Percentiles rank a stretch among this genome's conserved stretches.
Conservation (phyloP, 1,140 invertebrate species). For the Euwallacea similis region DNA sequence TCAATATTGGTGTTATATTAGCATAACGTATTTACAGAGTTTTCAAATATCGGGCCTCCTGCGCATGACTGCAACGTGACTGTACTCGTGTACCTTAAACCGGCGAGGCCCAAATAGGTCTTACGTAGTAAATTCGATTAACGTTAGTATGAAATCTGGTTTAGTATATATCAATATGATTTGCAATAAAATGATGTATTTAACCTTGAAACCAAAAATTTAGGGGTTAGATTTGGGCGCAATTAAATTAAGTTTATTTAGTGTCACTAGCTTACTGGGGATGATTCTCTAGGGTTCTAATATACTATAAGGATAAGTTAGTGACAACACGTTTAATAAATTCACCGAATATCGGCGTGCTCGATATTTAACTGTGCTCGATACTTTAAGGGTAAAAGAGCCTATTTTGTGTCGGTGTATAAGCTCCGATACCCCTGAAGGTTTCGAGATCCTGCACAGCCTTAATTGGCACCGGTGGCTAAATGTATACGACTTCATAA, state of each 20-base stretch:
- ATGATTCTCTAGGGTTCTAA: no score
- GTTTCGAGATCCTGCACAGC: slow-evolving; percentile 46
- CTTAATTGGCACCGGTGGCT: slow-evolving; percentile 47
- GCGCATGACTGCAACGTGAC: no score
- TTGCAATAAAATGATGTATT: no score
- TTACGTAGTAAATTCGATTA: no score
- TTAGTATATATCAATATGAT: no score
- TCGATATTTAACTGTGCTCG: not conserved
- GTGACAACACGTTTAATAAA: not conserved
- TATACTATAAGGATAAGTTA: not conserved
- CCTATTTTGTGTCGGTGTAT: slow-evolving; percentile 20
- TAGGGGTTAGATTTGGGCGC: slow-evolving; percentile 36
- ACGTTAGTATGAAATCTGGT: no score
- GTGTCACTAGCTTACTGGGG: not conserved
- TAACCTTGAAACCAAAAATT: not conserved
- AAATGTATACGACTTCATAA: slow-evolving; percentile 35
- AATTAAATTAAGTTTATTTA: slow-evolving; percentile 16
- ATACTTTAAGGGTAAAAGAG: not conserved
- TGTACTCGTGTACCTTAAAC: no score
- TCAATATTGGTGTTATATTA: no score
- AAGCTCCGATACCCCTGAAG: slow-evolving; percentile 7
- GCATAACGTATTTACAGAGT: no score
- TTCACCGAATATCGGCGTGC: slow-evolving; percentile 19
- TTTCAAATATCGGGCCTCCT: no score
- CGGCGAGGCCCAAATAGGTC: no score